phyloP scores from a whole-genome alignment of 2,113 vertebrate species.

The Chlorocebus sabaeus region DNA sequence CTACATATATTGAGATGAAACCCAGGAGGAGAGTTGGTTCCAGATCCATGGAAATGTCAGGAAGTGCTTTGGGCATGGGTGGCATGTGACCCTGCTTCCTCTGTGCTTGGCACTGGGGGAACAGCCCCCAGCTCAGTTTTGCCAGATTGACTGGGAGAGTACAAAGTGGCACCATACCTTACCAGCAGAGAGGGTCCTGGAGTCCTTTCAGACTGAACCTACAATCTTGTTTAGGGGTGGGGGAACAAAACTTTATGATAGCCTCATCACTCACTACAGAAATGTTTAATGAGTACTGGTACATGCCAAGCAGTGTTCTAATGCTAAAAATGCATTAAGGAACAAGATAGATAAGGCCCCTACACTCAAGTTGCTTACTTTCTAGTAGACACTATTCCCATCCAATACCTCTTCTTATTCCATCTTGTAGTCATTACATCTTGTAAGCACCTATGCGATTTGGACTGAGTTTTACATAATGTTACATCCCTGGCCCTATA shows the following conservation, averaged over 20 bases:
- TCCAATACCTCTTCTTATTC: not conserved
- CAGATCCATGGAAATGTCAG: slow-evolving; percentile 36
- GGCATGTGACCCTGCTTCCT: slow-evolving; percentile 4
- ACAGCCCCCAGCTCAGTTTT: not conserved
- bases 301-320: not conserved
- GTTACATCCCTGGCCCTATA: not conserved
- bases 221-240: not conserved
- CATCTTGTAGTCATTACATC: not conserved
- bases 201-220: not conserved
- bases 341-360: not conserved
- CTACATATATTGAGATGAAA: slow-evolving; percentile 23
- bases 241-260: not conserved
- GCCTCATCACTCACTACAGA: not conserved
- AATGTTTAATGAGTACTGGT: not conserved
- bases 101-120: not conserved
- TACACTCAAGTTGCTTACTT: not conserved
- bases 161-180: not conserved
- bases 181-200: not conserved
- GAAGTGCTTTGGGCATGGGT: slow-evolving; percentile 33
- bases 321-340: not conserved
- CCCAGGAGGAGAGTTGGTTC: not conserved
- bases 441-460: not conserved
- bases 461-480: not conserved
- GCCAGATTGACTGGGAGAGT: not conserved
- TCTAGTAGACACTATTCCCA: not conserved